Percentiles rank a stretch among this genome's conserved stretches.
Conservation (phyloP, 2,888 invertebrate genomes). For the Drosophila neutralis region DNA sequence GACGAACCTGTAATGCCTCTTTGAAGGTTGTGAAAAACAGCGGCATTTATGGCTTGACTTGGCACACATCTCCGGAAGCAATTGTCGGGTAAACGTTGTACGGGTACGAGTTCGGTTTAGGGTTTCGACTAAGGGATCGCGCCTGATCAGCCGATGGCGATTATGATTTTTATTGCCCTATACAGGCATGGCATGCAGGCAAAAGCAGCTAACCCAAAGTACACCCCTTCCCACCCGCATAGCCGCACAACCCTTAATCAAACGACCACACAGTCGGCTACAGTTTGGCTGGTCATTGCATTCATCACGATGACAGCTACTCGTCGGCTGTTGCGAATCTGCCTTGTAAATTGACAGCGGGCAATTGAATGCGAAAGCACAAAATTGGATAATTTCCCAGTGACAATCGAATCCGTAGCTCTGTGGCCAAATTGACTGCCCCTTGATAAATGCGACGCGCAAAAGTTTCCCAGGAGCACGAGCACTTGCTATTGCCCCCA, state of each 20-base stretch:
- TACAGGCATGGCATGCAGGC: slow-evolving; percentile 1
- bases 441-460: slow-evolving; percentile 82
- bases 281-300: slow-evolving; percentile 38
- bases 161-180: slow-evolving; percentile 66
- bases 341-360: slow-evolving; percentile 82
- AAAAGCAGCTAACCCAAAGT: neutral
- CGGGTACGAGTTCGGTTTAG: slow-evolving; percentile 31
- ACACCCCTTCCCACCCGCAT: neutral
- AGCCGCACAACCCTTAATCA: neutral
- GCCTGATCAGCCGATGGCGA: slow-evolving; percentile 63
- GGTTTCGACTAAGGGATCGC: slow-evolving; percentile 57
- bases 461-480: slow-evolving; percentile 80
- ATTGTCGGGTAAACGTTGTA: slow-evolving; percentile 28
- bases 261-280: slow-evolving; percentile 47
- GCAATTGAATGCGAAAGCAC: slow-evolving; percentile 83
- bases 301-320: slow-evolving; percentile 79
- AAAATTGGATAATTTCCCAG: slow-evolving; percentile 85
- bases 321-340: slow-evolving; percentile 62
- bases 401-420: slow-evolving; percentile 76
- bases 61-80: slow-evolving; percentile 82
- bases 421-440: slow-evolving; percentile 62
- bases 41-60: slow-evolving; percentile 55
- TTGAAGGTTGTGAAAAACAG: neutral
- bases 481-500: slow-evolving; percentile 57
- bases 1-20: neutral